A percentile compares a stretch with the other conserved stretches of the same genome.
phyloP scores from a whole-genome alignment of 1,140 invertebrate genomes.

The Hylaeus volcanicus region DNA sequence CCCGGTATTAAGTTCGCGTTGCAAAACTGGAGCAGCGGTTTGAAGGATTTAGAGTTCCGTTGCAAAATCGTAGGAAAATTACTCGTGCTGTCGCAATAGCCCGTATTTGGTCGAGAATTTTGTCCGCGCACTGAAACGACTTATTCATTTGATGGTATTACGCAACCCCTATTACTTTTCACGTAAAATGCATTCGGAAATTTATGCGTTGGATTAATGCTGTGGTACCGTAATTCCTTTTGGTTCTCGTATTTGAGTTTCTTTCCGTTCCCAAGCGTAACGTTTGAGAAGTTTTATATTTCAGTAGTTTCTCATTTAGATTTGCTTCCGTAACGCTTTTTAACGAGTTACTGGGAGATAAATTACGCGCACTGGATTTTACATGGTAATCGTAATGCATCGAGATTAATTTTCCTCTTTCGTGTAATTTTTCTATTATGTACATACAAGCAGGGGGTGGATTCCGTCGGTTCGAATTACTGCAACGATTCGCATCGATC shows the following conservation, averaged over 20 bases:
- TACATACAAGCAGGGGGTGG: no score
- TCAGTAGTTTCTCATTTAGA: slow-evolving; percentile 24
- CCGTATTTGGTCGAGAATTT: neutral
- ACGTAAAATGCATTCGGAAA: neutral
- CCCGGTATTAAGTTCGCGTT: no score
- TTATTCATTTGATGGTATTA: neutral
- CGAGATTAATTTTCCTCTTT: slow-evolving; percentile 20
- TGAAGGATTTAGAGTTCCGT: neutral
- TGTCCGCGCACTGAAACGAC: neutral
- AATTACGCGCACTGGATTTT: slow-evolving; percentile 9
- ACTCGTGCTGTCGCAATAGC: neutral
- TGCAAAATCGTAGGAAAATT: neutral
- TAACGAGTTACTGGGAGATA: slow-evolving; percentile 23
- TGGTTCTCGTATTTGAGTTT: neutral
- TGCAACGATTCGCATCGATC: no score
- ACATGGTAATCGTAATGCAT: slow-evolving; percentile 40
- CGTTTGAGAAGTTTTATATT: neutral
- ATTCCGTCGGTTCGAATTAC: no score
- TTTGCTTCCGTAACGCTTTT: no score
- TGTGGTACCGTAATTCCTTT: neutral
- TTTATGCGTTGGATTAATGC: neutral
- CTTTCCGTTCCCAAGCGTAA: neutral
- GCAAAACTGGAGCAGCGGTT: neutral
- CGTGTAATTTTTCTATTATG: no score
- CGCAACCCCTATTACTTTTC: neutral